Conservation (phyloP, 2,797 vertebrate genomes). For the Gila robusta region DNA sequence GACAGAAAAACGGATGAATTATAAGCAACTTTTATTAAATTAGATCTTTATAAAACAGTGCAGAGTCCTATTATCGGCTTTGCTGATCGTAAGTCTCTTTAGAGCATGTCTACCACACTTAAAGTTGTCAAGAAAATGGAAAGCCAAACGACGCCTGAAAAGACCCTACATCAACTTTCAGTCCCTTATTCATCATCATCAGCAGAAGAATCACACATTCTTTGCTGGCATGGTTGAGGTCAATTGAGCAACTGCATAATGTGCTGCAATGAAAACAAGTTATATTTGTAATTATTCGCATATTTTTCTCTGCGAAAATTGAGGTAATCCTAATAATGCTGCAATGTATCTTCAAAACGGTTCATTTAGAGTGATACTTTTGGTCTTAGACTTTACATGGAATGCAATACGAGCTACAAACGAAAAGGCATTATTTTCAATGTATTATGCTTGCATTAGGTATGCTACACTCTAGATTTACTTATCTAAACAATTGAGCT, state of each 20-base stretch:
- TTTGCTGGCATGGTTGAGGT: slow-evolving; percentile 42
- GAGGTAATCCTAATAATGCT: slow-evolving; percentile 32
- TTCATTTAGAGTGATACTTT: slow-evolving; percentile 38
- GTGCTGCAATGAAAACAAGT: slow-evolving; percentile 45
- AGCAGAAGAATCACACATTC: slow-evolving; percentile 20
- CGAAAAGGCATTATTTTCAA: neutral
- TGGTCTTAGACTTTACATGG: slow-evolving; percentile 26
- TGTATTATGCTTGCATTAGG: slow-evolving; percentile 16
- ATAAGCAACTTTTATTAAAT: slow-evolving; percentile 66
- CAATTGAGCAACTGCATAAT: slow-evolving; percentile 53
- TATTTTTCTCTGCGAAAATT: slow-evolving; percentile 38
- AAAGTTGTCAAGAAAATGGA: slow-evolving; percentile 42
- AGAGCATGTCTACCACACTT: slow-evolving; percentile 39
- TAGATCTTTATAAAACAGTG: slow-evolving; percentile 65
- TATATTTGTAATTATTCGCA: slow-evolving; percentile 17
- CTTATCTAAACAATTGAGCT: slow-evolving; percentile 38
- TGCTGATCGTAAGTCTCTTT: slow-evolving; percentile 50
- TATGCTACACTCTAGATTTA: slow-evolving; percentile 45
- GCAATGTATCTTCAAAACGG: slow-evolving; percentile 21
- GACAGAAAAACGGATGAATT: slow-evolving; percentile 26
- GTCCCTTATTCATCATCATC: slow-evolving; percentile 41
- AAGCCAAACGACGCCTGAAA: slow-evolving; percentile 35
- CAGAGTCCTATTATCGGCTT: slow-evolving; percentile 49
- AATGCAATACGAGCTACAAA: slow-evolving; percentile 46
- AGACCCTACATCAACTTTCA: slow-evolving; percentile 24